Conservation (phyloP, 2,113 vertebrate species). For the Tragelaphus scriptus region DNA sequence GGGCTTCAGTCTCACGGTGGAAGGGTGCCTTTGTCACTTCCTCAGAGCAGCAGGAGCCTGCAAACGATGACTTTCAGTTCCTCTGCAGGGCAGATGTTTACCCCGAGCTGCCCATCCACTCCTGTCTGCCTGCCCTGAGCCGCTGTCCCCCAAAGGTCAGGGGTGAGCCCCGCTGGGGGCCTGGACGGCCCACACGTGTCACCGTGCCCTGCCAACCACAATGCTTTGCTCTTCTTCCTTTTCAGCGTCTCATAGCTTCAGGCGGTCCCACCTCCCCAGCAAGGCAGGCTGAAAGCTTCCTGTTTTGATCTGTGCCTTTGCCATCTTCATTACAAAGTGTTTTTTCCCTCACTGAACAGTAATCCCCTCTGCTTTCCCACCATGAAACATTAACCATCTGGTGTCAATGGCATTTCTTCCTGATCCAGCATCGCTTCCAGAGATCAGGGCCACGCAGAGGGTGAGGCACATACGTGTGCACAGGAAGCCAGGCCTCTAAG, state of each 20-base stretch:
- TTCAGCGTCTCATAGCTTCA: neutral
- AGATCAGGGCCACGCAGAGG: neutral
- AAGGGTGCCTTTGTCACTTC: neutral
- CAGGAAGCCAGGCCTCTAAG: neutral
- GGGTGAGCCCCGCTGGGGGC: neutral
- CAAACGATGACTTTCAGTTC: neutral
- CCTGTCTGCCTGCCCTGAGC: neutral
- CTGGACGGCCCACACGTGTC: neutral
- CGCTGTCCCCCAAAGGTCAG: neutral
- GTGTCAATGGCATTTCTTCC: neutral
- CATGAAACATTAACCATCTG: neutral
- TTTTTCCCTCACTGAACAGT: neutral
- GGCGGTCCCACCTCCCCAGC: neutral
- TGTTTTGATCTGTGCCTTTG: neutral
- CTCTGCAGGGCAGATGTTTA: neutral
- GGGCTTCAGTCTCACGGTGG: neutral
- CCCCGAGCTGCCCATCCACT: rapidly evolving
- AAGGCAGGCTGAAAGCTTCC: neutral
- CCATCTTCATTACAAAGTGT: neutral
- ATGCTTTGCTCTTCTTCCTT: neutral
- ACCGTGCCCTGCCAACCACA: neutral
- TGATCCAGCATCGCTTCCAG: neutral
- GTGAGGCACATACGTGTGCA: rapidly evolving
- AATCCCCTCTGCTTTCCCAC: neutral
- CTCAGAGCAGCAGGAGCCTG: neutral